These are phyloP conservation scores for Hymenopus coronatus DNA, from an alignment of 2,888 invertebrate genomes.

Conservation along the genomic window DNA sequence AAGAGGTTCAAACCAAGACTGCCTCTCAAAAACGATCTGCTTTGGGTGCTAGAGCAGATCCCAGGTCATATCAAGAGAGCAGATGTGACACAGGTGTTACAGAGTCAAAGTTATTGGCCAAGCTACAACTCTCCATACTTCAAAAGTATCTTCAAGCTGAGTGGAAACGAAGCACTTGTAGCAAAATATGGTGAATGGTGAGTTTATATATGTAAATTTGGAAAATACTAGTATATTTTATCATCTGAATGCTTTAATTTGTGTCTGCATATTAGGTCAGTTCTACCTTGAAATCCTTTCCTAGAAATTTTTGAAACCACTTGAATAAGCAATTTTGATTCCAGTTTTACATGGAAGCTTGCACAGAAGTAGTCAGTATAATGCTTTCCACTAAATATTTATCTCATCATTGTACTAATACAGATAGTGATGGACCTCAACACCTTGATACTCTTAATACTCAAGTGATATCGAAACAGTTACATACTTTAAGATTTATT, in stretches of 20 bases:
- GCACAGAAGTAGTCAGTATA: too few relatives aligned
- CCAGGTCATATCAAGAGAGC: constrained; percentile 47
- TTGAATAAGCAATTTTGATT: too few relatives aligned
- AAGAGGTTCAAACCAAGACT: constrained; percentile 56
- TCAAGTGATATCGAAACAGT: too few relatives aligned
- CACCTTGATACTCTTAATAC: too few relatives aligned
- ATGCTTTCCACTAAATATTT: too few relatives aligned
- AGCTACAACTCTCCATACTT: constrained; percentile 71
- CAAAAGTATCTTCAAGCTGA: constrained; percentile 59
- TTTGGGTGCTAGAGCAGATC: constrained; percentile 64
- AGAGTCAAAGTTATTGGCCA: constrained; percentile 60
- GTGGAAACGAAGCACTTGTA: constrained; percentile 58
- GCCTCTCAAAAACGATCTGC: constrained; percentile 41
- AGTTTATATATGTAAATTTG: constrained; percentile 3
- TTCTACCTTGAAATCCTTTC: too few relatives aligned
- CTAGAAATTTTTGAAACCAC: too few relatives aligned
- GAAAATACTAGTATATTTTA: not conserved
- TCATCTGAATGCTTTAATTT: not conserved
- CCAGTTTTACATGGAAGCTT: too few relatives aligned
- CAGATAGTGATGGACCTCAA: too few relatives aligned
- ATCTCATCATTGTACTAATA: too few relatives aligned
- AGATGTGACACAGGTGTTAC: constrained; percentile 48
- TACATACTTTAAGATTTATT: too few relatives aligned
- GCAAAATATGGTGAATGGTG: constrained; percentile 51
- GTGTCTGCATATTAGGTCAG: too few relatives aligned